A percentile compares a stretch with the other conserved stretches of the same genome.
These are phyloP conservation scores for Myanophis thanlyinensis DNA, from an alignment of 2,113 vertebrate species.

Conservation along the genomic window DNA sequence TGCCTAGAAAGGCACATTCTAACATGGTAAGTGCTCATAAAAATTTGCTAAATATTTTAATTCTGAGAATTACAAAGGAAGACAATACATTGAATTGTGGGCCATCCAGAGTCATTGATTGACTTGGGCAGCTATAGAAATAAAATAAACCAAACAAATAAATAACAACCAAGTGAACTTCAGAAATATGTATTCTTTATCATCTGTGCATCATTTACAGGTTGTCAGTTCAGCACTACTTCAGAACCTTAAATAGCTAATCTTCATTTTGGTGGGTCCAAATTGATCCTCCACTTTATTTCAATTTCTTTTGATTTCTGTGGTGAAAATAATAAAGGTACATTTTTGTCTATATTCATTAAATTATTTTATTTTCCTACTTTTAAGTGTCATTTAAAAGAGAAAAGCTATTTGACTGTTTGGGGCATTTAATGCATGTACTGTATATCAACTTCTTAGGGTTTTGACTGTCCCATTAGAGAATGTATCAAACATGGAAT, in stretches of 20 bases:
- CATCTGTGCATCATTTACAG: not conserved
- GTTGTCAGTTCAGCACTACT: not conserved
- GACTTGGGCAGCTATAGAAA: not conserved
- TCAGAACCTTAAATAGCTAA: not conserved
- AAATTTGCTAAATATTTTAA: not conserved
- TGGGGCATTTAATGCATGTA: not conserved
- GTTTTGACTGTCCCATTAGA: not conserved
- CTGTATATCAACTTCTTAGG: not conserved
- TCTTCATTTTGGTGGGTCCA: not conserved
- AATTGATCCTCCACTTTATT: not conserved
- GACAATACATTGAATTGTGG: not conserved
- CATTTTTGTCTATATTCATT: not conserved
- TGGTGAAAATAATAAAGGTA: not conserved
- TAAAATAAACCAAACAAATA: not conserved
- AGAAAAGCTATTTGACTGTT: not conserved
- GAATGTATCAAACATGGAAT: not conserved
- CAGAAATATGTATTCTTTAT: not conserved
- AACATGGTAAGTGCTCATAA: conserved; percentile 81
- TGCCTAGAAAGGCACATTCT: conserved; percentile 93
- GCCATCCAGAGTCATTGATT: not conserved
- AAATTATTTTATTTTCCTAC: not conserved
- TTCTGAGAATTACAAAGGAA: not conserved
- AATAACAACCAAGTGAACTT: fast-evolving
- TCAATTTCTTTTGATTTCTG: not conserved
- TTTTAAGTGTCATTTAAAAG: not conserved